phyloP scores from a whole-genome alignment of 2,888 invertebrate species.

The Dicroscelio sp. region DNA sequence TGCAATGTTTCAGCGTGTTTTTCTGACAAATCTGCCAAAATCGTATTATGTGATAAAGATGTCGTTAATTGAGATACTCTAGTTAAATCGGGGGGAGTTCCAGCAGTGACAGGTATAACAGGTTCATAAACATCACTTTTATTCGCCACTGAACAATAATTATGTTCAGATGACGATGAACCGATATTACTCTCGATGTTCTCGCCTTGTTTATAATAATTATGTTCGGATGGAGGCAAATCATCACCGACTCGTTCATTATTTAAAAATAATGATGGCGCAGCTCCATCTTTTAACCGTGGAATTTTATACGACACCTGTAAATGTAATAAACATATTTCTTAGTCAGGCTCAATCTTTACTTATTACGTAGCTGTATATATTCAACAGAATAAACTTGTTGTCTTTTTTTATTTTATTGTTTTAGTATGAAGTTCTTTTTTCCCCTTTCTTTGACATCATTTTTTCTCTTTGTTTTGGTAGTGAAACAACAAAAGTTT shows the following conservation, averaged over 20 bases:
- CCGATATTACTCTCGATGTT: background rate
- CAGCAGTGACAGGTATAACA: slow-evolving; percentile 2
- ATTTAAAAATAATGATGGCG: slow-evolving; percentile 12
- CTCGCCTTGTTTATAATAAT: slow-evolving; percentile 12
- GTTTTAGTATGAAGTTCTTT: background rate
- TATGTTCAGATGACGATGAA: background rate
- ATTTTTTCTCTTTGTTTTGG: slow-evolving; percentile 11
- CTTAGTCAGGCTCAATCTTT: background rate
- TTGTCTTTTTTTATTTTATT: background rate
- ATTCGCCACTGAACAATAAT: background rate
- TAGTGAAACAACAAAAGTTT: background rate
- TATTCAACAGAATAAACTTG: no score
- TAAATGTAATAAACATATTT: background rate
- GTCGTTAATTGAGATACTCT: background rate
- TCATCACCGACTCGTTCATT: background rate
- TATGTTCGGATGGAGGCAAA: slow-evolving; percentile 1
- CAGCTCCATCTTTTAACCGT: background rate
- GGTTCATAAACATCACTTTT: background rate
- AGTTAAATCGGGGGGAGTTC: background rate
- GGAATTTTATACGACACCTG: slow-evolving; percentile 4
- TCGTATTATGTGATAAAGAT: slow-evolving; percentile 12
- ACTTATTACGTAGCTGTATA: no score
- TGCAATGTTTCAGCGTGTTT: slow-evolving; percentile 13
- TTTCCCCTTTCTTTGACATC: background rate
- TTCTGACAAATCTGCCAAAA: background rate